Base-by-base conservation (phyloP, 1,140 invertebrate genomes). In the Neuroterus valhalla region DNA sequence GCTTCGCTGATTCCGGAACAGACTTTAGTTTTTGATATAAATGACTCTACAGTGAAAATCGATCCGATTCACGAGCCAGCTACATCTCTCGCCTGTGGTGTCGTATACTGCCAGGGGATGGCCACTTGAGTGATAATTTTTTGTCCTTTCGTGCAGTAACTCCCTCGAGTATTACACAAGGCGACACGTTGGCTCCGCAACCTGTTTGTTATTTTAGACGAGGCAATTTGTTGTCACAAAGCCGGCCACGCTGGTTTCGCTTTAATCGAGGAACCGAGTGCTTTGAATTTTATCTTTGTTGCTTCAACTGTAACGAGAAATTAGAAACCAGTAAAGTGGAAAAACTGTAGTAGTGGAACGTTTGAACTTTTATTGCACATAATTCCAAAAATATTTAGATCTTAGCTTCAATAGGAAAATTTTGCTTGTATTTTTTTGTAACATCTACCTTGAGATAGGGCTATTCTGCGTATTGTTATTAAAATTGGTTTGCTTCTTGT, bases 161-260 rank as follows among this genome's bases (percentile, higher is more conserved):
- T 78, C 74, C 74, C 78, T 21, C 48, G 79, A 79, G 76, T 71
- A 76, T 78, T 78, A 48, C 72, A 42, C 46, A 62, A 50, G 48
- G 66, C 74, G 71, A 76, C 78, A 70, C 50, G 46, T 38, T 68
- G 72, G 52, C 68, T 66, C 68, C 78, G 67, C 79, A 74, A 77
- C 75, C 76, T 81, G 82, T 83, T 83, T 81, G 81, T 82, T 82
- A 78, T 48, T 73, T 83, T 81, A 83, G 82, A 80, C 80, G 76
- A 78, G 69, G 82, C 76, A 76, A 83, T 84, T 84, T 81, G 81
- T 84, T 78, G 76, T 71, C 72, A 69, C 52, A 70, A 55, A 44
- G 66, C 67, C 73, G 55, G 17, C 43, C 17, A 50, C 66, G 31
- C 26, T 62, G 11, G 68, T 46, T 70, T 74, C 50, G 68, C 50